These are phyloP conservation scores for Lepidurus apus DNA, from an alignment of 1,140 invertebrate genomes.

Conservation along the genomic window DNA sequence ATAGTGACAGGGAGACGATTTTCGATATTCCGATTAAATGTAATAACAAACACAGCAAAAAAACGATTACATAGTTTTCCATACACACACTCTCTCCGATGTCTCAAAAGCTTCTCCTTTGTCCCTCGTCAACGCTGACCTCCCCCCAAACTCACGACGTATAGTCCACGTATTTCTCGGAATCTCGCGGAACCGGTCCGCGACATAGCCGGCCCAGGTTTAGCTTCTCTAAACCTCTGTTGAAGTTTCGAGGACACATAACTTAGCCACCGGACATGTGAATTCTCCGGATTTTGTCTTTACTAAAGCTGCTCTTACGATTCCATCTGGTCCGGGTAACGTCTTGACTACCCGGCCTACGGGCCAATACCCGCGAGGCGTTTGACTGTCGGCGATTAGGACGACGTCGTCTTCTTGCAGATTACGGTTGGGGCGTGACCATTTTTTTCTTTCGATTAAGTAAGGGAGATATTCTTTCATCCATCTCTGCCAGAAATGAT, in stretches of 20 bases:
- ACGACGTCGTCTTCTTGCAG: conserved; percentile 22
- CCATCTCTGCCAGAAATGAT: conserved; percentile 36
- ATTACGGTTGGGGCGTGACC: background rate
- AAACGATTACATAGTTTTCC: too few species aligned
- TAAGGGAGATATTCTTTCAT: conserved; percentile 32
- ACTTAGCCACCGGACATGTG: conserved; percentile 12
- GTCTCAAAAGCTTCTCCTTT: too few species aligned
- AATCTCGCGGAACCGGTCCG: background rate
- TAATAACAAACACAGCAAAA: too few species aligned
- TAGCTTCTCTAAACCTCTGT: background rate
- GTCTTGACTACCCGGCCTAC: background rate
- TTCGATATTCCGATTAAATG: too few species aligned
- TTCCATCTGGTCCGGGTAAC: conserved; percentile 14
- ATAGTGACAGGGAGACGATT: too few species aligned
- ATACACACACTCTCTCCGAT: too few species aligned
- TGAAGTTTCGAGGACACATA: conserved; percentile 23
- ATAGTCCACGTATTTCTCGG: too few species aligned
- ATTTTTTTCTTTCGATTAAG: conserved; percentile 25
- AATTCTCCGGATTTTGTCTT: conserved; percentile 22
- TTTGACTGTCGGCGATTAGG: conserved; percentile 18
- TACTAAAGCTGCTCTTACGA: conserved; percentile 21
- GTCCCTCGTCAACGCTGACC: too few species aligned
- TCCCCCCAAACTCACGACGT: too few species aligned
- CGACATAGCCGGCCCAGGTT: background rate
- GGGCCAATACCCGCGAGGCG: background rate